Percentiles rank a stretch among this genome's conserved stretches.
phyloP scores from a whole-genome alignment of 2,888 invertebrate species.

The Subacronicta megacephala region DNA sequence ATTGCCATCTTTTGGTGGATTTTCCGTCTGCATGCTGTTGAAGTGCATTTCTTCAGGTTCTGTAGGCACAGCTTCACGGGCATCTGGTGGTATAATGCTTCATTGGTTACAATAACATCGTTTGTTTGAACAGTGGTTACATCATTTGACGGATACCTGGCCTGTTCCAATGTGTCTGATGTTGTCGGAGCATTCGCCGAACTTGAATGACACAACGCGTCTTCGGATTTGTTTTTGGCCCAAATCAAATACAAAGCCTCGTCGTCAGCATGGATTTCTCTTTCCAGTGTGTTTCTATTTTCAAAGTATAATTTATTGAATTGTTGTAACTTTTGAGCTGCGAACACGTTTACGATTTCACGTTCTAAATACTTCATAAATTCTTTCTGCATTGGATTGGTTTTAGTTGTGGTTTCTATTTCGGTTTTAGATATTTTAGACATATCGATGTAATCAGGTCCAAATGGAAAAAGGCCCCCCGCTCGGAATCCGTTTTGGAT shows the following conservation, averaged over 20 bases:
- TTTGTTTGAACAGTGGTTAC: constrained; percentile 2
- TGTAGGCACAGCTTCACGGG: not conserved
- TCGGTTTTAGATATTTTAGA: too few species aligned
- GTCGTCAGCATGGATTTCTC: not conserved
- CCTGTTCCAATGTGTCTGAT: constrained; percentile 2
- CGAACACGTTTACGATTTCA: not conserved
- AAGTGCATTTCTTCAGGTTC: not conserved
- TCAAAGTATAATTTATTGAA: not conserved
- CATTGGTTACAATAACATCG: too few species aligned
- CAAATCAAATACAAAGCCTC: not conserved
- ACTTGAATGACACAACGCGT: constrained; percentile 1
- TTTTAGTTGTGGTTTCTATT: too few species aligned
- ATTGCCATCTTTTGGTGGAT: constrained; percentile 4
- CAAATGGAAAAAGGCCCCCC: constrained; percentile 2
- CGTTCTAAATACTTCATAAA: constrained; percentile 2
- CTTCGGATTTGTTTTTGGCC: constrained; percentile 4
- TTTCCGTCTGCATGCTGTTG: constrained; percentile 1
- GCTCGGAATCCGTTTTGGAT: constrained; percentile 3
- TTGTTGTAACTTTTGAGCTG: not conserved
- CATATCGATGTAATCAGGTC: constrained; percentile 7
- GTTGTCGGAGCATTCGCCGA: not conserved
- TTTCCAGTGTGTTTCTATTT: constrained; percentile 1
- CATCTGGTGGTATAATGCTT: too few species aligned
- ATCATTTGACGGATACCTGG: not conserved
- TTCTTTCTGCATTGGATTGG: not conserved